Percentiles rank a stretch among this genome's conserved stretches.
Conservation (phyloP, 2,113 vertebrate genomes). For the Aptenodytes forsteri region DNA sequence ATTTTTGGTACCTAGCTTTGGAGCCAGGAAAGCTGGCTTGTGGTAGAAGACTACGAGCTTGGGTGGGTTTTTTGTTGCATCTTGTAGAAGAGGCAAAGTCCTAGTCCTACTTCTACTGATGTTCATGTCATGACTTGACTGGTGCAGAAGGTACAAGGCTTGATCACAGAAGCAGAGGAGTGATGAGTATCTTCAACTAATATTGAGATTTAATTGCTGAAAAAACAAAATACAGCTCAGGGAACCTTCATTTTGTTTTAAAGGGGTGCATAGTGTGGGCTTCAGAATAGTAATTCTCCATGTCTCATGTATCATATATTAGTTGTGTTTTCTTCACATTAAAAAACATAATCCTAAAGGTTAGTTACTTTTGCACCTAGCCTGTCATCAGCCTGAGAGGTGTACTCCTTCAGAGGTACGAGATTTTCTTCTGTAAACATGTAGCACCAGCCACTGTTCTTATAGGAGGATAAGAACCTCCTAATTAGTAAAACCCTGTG, state of each 20-base stretch:
- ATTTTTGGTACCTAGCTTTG: background rate
- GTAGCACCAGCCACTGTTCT: background rate
- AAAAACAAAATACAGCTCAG: background rate
- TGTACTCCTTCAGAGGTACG: background rate
- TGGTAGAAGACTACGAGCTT: background rate
- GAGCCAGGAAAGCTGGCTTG: background rate
- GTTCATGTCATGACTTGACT: background rate
- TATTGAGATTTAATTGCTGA: background rate
- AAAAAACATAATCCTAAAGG: background rate
- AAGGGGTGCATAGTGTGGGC: accelerated
- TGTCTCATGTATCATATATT: background rate
- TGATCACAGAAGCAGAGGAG: background rate
- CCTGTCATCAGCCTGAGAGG: background rate
- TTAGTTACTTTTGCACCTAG: background rate
- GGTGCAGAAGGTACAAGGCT: background rate
- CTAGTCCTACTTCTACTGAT: background rate
- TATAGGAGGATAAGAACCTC: background rate
- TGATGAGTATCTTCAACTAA: background rate
- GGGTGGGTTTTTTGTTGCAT: background rate
- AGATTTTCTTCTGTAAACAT: background rate
- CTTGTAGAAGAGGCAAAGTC: background rate
- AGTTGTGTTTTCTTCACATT: background rate
- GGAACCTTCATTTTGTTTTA: background rate
- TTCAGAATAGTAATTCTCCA: background rate
- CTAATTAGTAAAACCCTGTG: background rate